Evolutionary conservation across 37 sponge, comb jelly and placozoan species (phyloP).

Genomic region (Tethya wilhelma): DNA sequence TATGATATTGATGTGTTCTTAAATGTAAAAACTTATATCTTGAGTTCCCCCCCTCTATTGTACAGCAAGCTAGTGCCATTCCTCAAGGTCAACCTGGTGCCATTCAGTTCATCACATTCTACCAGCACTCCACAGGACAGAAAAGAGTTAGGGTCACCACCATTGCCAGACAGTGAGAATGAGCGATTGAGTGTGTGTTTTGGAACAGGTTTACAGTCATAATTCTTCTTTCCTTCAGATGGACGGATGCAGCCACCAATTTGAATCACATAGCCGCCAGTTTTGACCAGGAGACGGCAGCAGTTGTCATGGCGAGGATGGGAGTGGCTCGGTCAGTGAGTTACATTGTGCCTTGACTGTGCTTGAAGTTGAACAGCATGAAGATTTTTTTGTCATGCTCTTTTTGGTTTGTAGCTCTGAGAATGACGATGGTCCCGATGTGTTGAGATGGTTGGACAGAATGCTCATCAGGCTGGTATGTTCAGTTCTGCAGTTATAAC

Average conservation of each 20-base stretch:
- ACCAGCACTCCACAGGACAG: slow-evolving; percentile 93
- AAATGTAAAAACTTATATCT: not conserved
- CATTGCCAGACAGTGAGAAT: slow-evolving; percentile 95
- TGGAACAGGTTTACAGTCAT: no score
- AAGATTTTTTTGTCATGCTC: slow-evolving; percentile 41
- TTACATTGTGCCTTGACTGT: slow-evolving; percentile 93
- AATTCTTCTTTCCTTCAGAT: slow-evolving; percentile 46
- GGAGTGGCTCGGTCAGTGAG: slow-evolving; percentile 83
- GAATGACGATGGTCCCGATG: slow-evolving; percentile 97
- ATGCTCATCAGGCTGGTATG: slow-evolving; percentile 93
- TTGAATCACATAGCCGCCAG: slow-evolving; percentile 81
- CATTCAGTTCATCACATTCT: slow-evolving; percentile 97
- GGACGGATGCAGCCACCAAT: slow-evolving; percentile 93
- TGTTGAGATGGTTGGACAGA: slow-evolving; percentile 97
- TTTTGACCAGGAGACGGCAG: slow-evolving; percentile 97
- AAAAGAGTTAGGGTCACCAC: slow-evolving; percentile 98
- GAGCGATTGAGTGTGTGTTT: no score
- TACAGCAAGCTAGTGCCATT: slow-evolving; percentile 79
- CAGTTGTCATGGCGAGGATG: slow-evolving; percentile 93
- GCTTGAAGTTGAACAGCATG: slow-evolving; percentile 90
- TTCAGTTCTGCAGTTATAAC: not conserved
- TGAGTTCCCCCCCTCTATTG: not conserved
- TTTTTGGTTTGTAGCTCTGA: slow-evolving; percentile 62
- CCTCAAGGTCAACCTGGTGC: slow-evolving; percentile 89
- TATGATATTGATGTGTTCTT: not conserved